Conservation (phyloP, 2,888 invertebrate genomes). For the Chironomus tentans region DNA sequence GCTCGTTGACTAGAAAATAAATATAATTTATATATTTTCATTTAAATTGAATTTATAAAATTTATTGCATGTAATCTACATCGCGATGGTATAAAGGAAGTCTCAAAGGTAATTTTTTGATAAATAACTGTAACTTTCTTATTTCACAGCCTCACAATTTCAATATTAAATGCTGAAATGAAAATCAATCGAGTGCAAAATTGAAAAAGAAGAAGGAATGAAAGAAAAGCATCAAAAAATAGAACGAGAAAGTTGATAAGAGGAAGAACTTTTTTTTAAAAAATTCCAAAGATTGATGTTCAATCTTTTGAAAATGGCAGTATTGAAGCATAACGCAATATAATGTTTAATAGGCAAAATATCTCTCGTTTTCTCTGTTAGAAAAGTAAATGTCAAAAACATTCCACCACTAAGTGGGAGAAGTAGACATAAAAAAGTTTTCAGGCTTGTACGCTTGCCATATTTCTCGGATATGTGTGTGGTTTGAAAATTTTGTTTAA, state of each 20-base stretch:
- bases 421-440: no score
- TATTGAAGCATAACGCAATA: not conserved
- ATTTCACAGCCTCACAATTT: not conserved
- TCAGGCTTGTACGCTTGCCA: no score
- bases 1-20: no score
- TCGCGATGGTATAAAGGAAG: no score
- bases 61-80: no score
- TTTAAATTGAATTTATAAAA: no score
- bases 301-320: not conserved
- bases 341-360: not conserved
- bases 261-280: not conserved
- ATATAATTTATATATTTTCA: no score
- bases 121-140: no score
- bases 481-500: no score
- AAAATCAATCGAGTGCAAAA: not conserved
- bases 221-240: not conserved
- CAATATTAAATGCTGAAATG: not conserved
- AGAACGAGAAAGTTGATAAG: not conserved
- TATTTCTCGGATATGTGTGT: no score
- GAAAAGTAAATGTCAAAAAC: not conserved
- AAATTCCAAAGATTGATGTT: not conserved
- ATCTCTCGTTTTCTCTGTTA: not conserved
- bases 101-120: no score
- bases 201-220: not conserved
- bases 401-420: not conserved